These are phyloP conservation scores for Calyptomena viridis DNA, from an alignment of 2,113 vertebrate genomes.

Conservation along the genomic window DNA sequence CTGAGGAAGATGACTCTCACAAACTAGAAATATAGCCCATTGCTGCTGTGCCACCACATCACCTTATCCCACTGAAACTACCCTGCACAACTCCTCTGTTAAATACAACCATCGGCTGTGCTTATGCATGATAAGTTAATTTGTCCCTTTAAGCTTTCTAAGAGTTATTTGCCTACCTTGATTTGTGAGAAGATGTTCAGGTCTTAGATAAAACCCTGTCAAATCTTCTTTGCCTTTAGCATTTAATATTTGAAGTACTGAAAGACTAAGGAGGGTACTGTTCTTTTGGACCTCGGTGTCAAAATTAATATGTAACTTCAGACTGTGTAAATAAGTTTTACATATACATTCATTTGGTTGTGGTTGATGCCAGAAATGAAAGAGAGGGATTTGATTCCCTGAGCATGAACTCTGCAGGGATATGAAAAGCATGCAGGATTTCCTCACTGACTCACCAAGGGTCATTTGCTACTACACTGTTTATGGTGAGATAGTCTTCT, in stretches of 20 bases:
- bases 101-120: background rate
- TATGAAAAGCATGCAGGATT: background rate
- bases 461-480: background rate
- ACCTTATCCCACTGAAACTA: background rate
- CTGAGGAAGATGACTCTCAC: background rate
- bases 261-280: background rate
- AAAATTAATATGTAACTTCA: background rate
- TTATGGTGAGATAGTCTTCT: background rate
- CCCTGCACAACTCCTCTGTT: background rate
- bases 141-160: background rate
- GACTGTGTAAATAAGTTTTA: background rate
- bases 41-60: background rate
- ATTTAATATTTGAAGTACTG: background rate
- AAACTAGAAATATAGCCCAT: background rate
- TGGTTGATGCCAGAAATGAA: background rate
- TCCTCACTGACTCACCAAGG: background rate
- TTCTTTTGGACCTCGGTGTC: background rate
- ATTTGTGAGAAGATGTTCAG: background rate
- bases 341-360: background rate
- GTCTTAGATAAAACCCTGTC: background rate
- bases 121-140: background rate
- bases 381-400: background rate
- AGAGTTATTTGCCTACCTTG: background rate
- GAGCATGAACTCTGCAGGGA: background rate
- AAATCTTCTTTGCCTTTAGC: background rate